These are phyloP conservation scores for Cerceris rybyensis DNA, from an alignment of 2,888 invertebrate species.

Conservation along the genomic window DNA sequence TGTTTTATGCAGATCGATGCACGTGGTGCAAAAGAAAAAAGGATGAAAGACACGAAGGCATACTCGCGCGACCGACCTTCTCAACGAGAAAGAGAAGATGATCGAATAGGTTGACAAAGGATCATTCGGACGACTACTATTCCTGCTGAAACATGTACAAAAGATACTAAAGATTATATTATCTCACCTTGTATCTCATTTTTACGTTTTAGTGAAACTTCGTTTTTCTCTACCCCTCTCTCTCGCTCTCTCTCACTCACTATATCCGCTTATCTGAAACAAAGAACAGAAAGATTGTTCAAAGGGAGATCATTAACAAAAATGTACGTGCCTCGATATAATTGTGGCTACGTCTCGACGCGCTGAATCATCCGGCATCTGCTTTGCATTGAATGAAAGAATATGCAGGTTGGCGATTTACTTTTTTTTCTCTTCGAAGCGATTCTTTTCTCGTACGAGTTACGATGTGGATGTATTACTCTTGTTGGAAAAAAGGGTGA, in stretches of 20 bases:
- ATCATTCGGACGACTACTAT: background rate
- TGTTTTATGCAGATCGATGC: conserved; percentile 50
- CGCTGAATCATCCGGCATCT: conserved; percentile 57
- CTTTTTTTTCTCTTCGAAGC: conserved; percentile 9
- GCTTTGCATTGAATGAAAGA: conserved; percentile 66
- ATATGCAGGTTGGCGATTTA: conserved; percentile 7
- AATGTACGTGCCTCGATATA: conserved; percentile 30
- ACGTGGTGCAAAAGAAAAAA: conserved; percentile 9
- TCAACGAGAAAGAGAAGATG: background rate
- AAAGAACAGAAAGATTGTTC: conserved; percentile 51
- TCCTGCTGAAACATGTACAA: background rate
- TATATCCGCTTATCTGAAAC: conserved; percentile 62
- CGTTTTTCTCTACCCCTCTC: conserved; percentile 3
- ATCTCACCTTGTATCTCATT: conserved; percentile 78
- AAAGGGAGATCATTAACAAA: conserved; percentile 44
- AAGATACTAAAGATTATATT: background rate
- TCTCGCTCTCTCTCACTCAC: conserved; percentile 11
- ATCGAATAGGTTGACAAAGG: conserved; percentile 7
- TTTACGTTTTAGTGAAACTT: conserved; percentile 39
- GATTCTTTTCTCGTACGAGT: conserved; percentile 5
- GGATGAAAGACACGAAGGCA: background rate
- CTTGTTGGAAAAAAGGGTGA: background rate
- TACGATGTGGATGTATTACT: background rate
- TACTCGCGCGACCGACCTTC: background rate
- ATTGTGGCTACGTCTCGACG: conserved; percentile 45